Base-by-base conservation (phyloP, 2,113 vertebrate genomes). In the Thymallus thymallus region DNA sequence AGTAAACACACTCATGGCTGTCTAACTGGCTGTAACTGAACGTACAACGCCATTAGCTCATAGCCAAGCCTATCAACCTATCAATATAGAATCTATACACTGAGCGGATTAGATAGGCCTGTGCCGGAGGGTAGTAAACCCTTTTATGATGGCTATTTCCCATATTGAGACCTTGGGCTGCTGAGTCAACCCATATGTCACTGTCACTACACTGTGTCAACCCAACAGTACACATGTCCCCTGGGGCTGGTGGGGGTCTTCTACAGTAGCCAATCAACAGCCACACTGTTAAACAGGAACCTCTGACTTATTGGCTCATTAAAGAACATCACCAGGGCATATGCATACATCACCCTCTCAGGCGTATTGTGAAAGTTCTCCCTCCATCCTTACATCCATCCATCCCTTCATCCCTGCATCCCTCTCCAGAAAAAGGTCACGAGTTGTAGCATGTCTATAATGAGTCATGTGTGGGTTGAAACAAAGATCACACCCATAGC, bases 401-500 rank as follows among this genome's bases (percentile, higher is more conserved):
- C 13, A 26, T 81, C 75, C 67, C 82, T 82, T 71, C 81, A 88
- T 87, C 84, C 5, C 13, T 22, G 1, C 61, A 26, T 14, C 84
- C 77, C 85, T 90, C 82, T 23, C 73, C 3, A 20, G n/a, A 32
- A 91, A 91, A 91, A 91, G 89, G 90, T 91, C 86, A 88, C 18
- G 75, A 75, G 79, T 76, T 73, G 73, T 73, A 81, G 77, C 76
- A 55, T 82, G 73, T 82, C 85, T 69, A 51, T 83, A 87, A 90
- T 80, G 85, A 87, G 78, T 89, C 83, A 68, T 69, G 77, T 72
- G 72, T 51, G 45, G 71, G 66, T 83, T 24, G 72, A 77, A 87
- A 88, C 84, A 88, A 81, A 87, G 85, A 87, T 87, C 85, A 78
- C 86, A 83, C 80, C 80, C 58, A 80, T 80, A 82, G 61, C 60